phyloP scores from a whole-genome alignment of 2,113 vertebrate species.

The Oplegnathus fasciatus region DNA sequence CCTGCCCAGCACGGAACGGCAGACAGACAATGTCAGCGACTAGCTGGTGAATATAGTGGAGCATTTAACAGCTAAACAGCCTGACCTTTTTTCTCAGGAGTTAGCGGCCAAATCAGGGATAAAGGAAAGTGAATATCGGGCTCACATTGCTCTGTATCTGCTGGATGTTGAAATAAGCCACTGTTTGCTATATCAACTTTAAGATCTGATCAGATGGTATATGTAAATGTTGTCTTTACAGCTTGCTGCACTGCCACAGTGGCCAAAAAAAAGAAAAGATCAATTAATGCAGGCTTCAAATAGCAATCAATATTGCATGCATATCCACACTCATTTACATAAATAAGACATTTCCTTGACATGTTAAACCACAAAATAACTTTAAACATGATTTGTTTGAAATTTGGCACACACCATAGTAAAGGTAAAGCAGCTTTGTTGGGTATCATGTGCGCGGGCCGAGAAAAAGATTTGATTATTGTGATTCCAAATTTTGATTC shows the following conservation, averaged over 20 bases:
- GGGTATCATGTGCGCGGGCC: background rate
- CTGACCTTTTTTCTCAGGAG: too few relatives aligned
- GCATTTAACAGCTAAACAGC: too few relatives aligned
- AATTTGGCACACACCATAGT: background rate
- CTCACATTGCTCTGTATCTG: background rate
- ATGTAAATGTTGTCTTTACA: conserved; percentile 1
- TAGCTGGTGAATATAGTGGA: background rate
- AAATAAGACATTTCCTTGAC: background rate
- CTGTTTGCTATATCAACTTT: background rate
- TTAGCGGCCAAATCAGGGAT: background rate
- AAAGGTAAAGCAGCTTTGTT: background rate
- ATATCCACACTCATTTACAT: background rate
- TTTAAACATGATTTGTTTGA: background rate
- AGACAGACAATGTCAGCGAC: background rate
- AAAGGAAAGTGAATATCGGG: too few relatives aligned
- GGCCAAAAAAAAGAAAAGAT: background rate
- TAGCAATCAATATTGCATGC: background rate
- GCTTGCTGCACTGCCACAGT: too few relatives aligned
- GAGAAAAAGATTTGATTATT: conserved; percentile 15
- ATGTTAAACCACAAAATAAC: background rate
- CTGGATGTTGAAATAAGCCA: background rate
- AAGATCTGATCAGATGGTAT: background rate
- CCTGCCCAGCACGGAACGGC: background rate
- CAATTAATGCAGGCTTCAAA: background rate
- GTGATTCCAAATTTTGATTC: background rate